Percentiles rank a stretch among this genome's conserved stretches.
phyloP scores from a whole-genome alignment of 2,888 invertebrate species.

The Athetis lepigone region DNA sequence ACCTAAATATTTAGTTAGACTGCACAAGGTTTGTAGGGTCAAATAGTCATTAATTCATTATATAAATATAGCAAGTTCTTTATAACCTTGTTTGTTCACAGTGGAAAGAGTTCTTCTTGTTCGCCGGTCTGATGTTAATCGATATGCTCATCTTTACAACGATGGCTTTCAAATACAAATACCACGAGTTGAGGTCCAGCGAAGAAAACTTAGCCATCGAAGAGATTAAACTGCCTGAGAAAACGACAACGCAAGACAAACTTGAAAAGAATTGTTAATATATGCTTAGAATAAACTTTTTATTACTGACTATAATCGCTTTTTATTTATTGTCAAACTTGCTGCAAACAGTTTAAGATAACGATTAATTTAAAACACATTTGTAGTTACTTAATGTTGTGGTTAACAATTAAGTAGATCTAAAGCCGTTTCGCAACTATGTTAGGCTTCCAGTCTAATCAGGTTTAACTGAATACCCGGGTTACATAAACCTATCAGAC shows the following conservation, averaged over 20 bases:
- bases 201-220: slow-evolving; percentile 76
- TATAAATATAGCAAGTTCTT: background rate
- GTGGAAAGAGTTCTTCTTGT: slow-evolving; percentile 96
- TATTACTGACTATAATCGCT: slow-evolving; percentile 39
- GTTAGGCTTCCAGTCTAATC: too few relatives aligned
- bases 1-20: too few relatives aligned
- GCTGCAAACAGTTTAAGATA: background rate
- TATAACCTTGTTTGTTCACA: slow-evolving; percentile 83
- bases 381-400: too few relatives aligned
- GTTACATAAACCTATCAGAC: too few relatives aligned
- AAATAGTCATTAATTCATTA: background rate
- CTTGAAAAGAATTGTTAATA: slow-evolving; percentile 44
- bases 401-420: too few relatives aligned
- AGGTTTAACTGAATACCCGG: too few relatives aligned
- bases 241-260: slow-evolving; percentile 56
- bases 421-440: too few relatives aligned
- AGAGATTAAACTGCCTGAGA: slow-evolving; percentile 80
- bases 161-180: slow-evolving; percentile 95
- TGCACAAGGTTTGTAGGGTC: too few relatives aligned
- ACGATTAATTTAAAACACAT: too few relatives aligned
- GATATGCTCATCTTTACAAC: slow-evolving; percentile 95
- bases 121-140: slow-evolving; percentile 95
- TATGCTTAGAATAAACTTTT: slow-evolving; percentile 60
- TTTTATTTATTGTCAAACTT: slow-evolving; percentile 6
- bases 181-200: slow-evolving; percentile 87